Evolutionary conservation across 2,113 vertebrate species (phyloP).

Genomic region (Columba janthina): DNA sequence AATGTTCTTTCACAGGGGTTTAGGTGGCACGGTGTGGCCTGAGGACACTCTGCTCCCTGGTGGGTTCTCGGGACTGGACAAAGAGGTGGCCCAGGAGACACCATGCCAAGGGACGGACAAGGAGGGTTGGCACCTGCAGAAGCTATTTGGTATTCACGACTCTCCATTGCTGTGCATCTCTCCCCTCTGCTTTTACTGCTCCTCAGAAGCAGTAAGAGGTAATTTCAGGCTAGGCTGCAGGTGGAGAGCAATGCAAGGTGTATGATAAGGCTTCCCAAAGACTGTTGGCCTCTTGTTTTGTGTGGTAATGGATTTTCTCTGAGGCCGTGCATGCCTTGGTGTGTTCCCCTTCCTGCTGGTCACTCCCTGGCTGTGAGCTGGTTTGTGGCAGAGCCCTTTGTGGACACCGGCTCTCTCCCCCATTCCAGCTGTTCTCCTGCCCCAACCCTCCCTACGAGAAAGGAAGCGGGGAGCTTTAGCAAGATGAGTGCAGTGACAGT

Average conservation of each 20-base stretch:
- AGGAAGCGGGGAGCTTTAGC: neutral
- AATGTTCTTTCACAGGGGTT: neutral
- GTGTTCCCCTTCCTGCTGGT: neutral
- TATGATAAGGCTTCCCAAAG: constrained; percentile 14
- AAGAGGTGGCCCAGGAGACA: neutral
- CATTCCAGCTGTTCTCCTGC: neutral
- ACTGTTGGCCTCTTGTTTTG: neutral
- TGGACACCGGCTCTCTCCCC: neutral
- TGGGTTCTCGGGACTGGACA: neutral
- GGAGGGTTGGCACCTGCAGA: neutral
- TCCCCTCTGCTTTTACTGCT: neutral
- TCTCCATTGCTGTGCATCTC: neutral
- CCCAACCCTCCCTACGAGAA: neutral
- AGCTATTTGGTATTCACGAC: neutral
- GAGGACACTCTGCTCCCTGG: accelerated
- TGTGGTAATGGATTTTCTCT: constrained; percentile 24
- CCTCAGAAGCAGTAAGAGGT: neutral
- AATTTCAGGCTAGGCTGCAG: constrained; percentile 46
- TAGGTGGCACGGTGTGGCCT: accelerated
- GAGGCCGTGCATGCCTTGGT: neutral
- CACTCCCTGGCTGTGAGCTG: neutral
- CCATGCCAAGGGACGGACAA: neutral
- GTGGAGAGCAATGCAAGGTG: neutral
- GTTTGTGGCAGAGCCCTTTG: neutral
- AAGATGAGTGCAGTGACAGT: accelerated